phyloP scores from a whole-genome alignment of 2,888 invertebrate genomes.

The Diplazon laetatorius region DNA sequence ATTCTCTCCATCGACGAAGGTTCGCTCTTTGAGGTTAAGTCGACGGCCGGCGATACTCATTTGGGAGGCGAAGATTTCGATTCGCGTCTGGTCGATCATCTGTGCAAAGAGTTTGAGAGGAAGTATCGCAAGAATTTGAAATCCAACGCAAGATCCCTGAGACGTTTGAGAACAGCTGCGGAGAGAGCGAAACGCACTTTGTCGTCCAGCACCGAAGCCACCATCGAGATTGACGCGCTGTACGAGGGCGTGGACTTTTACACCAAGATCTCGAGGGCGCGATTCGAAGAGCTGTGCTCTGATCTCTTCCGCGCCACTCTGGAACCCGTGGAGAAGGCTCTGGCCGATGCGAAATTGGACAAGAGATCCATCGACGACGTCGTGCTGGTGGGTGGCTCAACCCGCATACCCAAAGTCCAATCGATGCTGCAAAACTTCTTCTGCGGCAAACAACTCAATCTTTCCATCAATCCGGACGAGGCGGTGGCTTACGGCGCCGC shows the following conservation, averaged over 20 bases:
- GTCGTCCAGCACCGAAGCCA: slow-evolving; percentile 90
- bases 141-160: slow-evolving; percentile 86
- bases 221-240: slow-evolving; percentile 89
- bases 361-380: slow-evolving; percentile 90
- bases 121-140: slow-evolving; percentile 88
- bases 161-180: slow-evolving; percentile 89
- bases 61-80: slow-evolving; percentile 85
- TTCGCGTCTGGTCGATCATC: slow-evolving; percentile 87
- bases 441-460: slow-evolving; percentile 91
- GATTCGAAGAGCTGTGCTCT: slow-evolving; percentile 90
- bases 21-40: slow-evolving; percentile 88
- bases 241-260: slow-evolving; percentile 90
- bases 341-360: slow-evolving; percentile 91
- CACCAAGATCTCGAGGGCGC: slow-evolving; percentile 88
- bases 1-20: slow-evolving; percentile 92
- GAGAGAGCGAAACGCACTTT: slow-evolving; percentile 91
- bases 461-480: slow-evolving; percentile 96
- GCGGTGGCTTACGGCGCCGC: slow-evolving; percentile 97
- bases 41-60: slow-evolving; percentile 93
- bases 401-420: slow-evolving; percentile 91
- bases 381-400: slow-evolving; percentile 92
- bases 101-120: slow-evolving; percentile 88
- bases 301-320: slow-evolving; percentile 89
- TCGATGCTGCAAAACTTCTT: slow-evolving; percentile 86
- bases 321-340: slow-evolving; percentile 90